A percentile compares a stretch with the other conserved stretches of the same genome.
phyloP scores from a whole-genome alignment of 2,113 vertebrate genomes.

The Epinephelus cyanopodus region DNA sequence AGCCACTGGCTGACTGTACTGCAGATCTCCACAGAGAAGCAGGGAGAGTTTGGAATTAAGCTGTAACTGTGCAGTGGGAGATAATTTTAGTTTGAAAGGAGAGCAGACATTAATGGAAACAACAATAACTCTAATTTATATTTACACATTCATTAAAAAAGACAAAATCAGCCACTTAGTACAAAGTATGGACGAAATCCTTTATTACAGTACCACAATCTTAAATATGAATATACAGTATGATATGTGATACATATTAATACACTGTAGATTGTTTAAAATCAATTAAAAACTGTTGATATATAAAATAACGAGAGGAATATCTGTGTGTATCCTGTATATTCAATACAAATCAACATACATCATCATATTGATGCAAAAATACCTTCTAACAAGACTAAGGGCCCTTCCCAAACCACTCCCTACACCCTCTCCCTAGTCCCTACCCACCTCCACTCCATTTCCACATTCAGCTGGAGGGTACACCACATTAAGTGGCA shows the following conservation, averaged over 20 bases:
- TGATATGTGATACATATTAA: neutral
- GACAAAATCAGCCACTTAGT: conserved; percentile 15
- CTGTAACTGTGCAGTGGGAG: conserved; percentile 5
- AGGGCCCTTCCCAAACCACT: no score
- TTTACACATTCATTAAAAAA: conserved; percentile 32
- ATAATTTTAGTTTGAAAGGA: conserved; percentile 3
- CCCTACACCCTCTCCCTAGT: no score
- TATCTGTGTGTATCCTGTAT: neutral
- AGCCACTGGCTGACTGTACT: conserved; percentile 1
- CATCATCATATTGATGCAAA: no score
- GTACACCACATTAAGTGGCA: no score
- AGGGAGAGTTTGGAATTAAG: conserved; percentile 6
- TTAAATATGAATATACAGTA: neutral
- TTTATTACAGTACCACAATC: neutral
- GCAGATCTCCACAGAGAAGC: neutral
- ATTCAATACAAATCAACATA: neutral
- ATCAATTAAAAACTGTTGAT: neutral
- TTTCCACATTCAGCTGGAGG: no score
- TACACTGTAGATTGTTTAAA: neutral
- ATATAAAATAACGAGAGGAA: neutral
- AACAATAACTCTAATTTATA: neutral
- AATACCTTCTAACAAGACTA: no score
- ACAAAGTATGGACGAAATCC: neutral
- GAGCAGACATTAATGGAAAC: neutral
- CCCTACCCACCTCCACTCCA: no score